phyloP scores from a whole-genome alignment of 2,113 vertebrate genomes.

The Dryoscopus gambensis region DNA sequence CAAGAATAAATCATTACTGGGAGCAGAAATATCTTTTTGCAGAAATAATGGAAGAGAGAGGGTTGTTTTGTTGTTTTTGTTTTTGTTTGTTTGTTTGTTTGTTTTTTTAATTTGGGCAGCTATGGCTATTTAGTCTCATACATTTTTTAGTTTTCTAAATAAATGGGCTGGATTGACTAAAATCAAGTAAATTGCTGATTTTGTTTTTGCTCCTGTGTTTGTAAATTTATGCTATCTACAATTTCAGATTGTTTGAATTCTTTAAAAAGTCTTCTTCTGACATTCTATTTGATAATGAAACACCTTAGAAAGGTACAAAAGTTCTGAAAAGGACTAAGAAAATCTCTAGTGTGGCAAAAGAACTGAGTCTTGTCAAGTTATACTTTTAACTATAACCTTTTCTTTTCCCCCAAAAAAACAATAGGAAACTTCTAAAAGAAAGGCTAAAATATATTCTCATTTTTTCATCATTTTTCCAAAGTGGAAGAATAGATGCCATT shows the following conservation, averaged over 20 bases:
- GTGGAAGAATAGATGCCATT: not conserved
- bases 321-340: not conserved
- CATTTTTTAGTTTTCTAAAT: not conserved
- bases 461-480: not conserved
- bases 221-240: not conserved
- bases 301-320: not conserved
- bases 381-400: not conserved
- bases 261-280: not conserved
- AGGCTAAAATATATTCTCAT: not conserved
- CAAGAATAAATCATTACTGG: not conserved
- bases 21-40: not conserved
- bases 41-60: not conserved
- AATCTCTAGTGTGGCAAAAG: not conserved
- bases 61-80: no score
- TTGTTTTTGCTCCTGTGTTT: not conserved
- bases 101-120: not conserved
- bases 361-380: fast-evolving
- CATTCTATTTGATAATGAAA: not conserved
- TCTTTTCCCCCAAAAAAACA: fast-evolving
- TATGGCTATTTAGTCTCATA: not conserved
- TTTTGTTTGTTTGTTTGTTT: no score
- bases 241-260: not conserved
- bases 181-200: not conserved
- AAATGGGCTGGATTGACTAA: not conserved
- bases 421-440: not conserved